A percentile compares a stretch with the other conserved stretches of the same genome.
These are phyloP conservation scores for Phytoseiulus persimilis DNA, from an alignment of 2,888 invertebrate genomes.

Conservation along the genomic window DNA sequence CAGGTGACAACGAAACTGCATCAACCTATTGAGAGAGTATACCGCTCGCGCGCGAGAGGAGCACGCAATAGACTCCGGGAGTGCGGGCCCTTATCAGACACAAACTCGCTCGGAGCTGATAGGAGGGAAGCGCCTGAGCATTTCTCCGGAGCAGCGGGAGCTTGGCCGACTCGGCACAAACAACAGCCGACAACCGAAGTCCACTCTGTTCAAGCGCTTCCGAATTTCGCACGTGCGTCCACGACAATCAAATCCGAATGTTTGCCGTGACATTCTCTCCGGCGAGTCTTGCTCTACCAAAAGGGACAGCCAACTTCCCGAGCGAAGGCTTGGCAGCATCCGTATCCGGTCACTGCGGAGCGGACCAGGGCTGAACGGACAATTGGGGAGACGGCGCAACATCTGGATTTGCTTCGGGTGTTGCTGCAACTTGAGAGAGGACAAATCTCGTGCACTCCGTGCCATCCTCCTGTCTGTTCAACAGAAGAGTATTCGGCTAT, in stretches of 20 bases:
- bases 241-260: not conserved
- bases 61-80: not conserved
- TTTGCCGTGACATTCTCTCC: not conserved
- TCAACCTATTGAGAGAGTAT: not conserved
- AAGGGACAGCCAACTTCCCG: not conserved
- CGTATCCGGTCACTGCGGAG: not conserved
- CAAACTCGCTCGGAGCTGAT: not conserved
- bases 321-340: not conserved
- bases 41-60: not conserved
- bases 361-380: not conserved
- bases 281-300: not conserved
- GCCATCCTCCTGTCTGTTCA: not conserved
- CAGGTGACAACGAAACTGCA: slow-evolving; percentile 5
- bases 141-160: not conserved
- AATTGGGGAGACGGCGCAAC: not conserved
- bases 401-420: not conserved
- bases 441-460: not conserved
- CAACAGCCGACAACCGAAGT: not conserved
- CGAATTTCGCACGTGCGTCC: not conserved
- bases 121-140: not conserved
- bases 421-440: not conserved
- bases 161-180: not conserved
- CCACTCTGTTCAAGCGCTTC: not conserved
- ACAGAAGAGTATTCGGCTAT: not conserved
- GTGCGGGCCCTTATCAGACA: not conserved